Evolutionary conservation across 2,113 vertebrate genomes (phyloP), one percentile per base, ranked within the genome.

Genomic region (Arizona elegans): DNA sequence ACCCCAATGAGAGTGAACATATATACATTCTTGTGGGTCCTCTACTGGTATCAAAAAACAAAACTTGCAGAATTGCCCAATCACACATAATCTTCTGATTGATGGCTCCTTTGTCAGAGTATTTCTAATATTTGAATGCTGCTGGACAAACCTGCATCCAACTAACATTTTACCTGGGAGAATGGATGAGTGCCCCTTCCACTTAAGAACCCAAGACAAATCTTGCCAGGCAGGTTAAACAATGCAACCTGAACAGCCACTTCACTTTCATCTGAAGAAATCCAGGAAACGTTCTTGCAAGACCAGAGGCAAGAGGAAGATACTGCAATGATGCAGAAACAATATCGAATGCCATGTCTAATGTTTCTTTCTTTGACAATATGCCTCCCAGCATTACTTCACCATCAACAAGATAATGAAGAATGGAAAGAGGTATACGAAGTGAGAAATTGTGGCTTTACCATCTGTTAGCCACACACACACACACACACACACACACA

Each of bases 371-470:
- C 38, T 86, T 91, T 21, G 13, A 62, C 58, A 75, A 58, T 91
- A 91, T 88, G 59, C 86, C 62, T 88, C 54, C 70, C 59, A 52
- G 89, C 62, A 88, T 91, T 81, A 91, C 85, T 93, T 93, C 56
- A 43, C 52, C 26, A 59, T 81, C 86, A 93, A 88, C 58, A 59
- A 88, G 53, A 86, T 43, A 58, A 91, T 89, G 90, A 93, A 93
- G 54, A 88, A 93, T 91, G 75, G 33, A 52, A 38, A n/a, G 54
- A 88, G 85, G 52, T 75, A 91, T 38, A 56, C 38, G 62, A 87
- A 91, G 58, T 88, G 62, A 56, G 53, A 93, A 91, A 52, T 86
- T 88, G 92, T 90, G 47, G 90, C 24, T 91, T 93, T 81, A 38
- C 90, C 92, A 93, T 75, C 89, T 91, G 54, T 81, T 62, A 88